A percentile compares a stretch with the other conserved stretches of the same genome.
Conservation (phyloP, 2,888 invertebrate genomes). For the Ptychoptera albimana region DNA sequence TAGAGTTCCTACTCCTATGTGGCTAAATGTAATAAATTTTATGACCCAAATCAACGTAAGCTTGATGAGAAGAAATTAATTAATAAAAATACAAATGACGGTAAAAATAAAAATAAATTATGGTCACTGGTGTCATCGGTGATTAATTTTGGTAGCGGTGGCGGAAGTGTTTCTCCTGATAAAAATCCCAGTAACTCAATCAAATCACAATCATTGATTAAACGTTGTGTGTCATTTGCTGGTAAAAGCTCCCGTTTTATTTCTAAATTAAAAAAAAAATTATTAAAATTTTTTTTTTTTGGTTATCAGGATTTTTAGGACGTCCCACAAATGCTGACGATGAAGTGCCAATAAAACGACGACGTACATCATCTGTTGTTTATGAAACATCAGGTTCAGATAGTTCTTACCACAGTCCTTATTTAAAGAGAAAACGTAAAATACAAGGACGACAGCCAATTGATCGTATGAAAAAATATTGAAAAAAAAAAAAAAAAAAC, state of each 20-base stretch:
- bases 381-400: too few relatives aligned
- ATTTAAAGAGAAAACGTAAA: too few relatives aligned
- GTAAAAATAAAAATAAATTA: slow-evolving; percentile 1
- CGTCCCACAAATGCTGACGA: neutral
- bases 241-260: slow-evolving; percentile 12
- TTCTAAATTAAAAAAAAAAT: too few relatives aligned
- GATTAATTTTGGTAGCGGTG: slow-evolving; percentile 7
- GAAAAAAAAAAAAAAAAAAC: neutral
- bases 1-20: too few relatives aligned
- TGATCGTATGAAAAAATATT: slow-evolving; percentile 20
- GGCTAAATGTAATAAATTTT: neutral
- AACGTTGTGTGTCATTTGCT: slow-evolving; percentile 25
- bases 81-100: slow-evolving; percentile 1
- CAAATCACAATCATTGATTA: slow-evolving; percentile 18
- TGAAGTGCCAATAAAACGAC: slow-evolving; percentile 2
- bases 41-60: neutral
- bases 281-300: too few relatives aligned
- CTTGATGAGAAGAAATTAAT: neutral
- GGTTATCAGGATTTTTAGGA: too few relatives aligned
- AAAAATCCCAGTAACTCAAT: neutral
- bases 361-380: slow-evolving; percentile 1
- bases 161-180: neutral
- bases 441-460: slow-evolving; percentile 26
- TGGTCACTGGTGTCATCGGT: slow-evolving; percentile 11
- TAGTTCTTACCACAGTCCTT: too few relatives aligned